Evolutionary conservation across 2,113 vertebrate genomes (phyloP).

Genomic region (Patagioenas fasciata): DNA sequence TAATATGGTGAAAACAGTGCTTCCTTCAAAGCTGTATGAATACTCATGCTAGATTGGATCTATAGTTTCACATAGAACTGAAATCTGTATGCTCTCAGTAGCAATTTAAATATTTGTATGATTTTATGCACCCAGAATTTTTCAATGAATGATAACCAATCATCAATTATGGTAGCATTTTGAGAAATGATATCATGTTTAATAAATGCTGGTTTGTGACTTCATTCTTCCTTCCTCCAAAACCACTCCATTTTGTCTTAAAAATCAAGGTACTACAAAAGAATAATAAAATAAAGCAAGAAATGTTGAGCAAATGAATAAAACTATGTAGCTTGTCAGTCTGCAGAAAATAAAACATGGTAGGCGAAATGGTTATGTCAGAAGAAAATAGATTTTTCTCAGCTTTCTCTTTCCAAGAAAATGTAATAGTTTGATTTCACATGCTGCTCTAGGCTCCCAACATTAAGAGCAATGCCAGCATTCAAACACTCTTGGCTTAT

Average conservation of each 20-base stretch:
- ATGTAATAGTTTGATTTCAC: neutral
- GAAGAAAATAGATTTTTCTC: neutral
- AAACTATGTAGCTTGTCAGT: neutral
- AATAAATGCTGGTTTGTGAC: neutral
- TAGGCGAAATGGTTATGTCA: neutral
- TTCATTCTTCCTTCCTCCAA: neutral
- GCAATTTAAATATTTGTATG: neutral
- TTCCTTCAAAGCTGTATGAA: neutral
- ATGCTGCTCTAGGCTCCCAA: neutral
- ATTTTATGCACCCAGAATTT: neutral
- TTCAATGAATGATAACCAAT: neutral
- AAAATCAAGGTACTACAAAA: neutral
- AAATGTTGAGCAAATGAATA: neutral
- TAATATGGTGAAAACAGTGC: neutral
- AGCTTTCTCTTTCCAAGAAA: neutral
- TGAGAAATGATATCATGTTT: neutral
- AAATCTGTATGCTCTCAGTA: neutral
- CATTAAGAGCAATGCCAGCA: neutral
- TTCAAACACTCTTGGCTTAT: neutral
- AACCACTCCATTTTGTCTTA: neutral
- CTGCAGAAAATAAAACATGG: neutral
- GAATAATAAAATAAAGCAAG: neutral
- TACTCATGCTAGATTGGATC: neutral
- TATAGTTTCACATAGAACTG: neutral
- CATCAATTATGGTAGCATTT: neutral